Percentiles rank a stretch among this genome's conserved stretches.
These are phyloP conservation scores for Caenorhabditis auriculariae DNA, from an alignment of 2,888 invertebrate genomes.

Conservation along the genomic window DNA sequence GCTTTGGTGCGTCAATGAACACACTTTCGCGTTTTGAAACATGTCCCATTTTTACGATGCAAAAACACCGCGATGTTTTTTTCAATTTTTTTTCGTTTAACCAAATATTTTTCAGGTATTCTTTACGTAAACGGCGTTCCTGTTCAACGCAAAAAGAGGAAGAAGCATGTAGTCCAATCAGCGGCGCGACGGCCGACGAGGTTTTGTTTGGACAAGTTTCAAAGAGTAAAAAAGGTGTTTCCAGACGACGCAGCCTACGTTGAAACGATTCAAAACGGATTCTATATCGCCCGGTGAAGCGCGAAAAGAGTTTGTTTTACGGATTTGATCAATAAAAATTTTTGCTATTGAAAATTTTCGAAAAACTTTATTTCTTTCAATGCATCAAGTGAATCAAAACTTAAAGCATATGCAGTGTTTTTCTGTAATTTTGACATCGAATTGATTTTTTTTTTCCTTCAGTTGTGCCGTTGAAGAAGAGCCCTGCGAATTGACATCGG, in stretches of 20 bases:
- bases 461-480: constrained; percentile 9
- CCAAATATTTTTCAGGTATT: constrained; percentile 39
- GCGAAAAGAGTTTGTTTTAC: constrained; percentile 26
- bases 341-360: background rate
- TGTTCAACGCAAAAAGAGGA: constrained; percentile 52
- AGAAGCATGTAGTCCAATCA: constrained; percentile 51
- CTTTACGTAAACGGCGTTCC: constrained; percentile 45
- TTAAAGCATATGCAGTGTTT: too few species aligned
- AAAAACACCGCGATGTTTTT: too few species aligned
- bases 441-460: too few species aligned
- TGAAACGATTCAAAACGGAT: constrained; percentile 56
- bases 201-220: constrained; percentile 3
- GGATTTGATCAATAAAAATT: background rate
- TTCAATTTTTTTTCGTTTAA: too few species aligned
- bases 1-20: too few species aligned
- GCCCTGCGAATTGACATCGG: constrained; percentile 5
- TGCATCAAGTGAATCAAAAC: constrained; percentile 14
- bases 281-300: constrained; percentile 59
- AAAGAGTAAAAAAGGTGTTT: background rate
- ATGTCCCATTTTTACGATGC: too few species aligned
- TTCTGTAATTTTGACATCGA: too few species aligned
- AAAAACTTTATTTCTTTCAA: background rate
- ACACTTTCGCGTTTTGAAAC: too few species aligned
- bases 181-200: constrained; percentile 62
- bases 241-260: constrained; percentile 40